Percentiles rank a stretch among this genome's conserved stretches.
These are phyloP conservation scores for Heterochromis multidens DNA, from an alignment of 2,113 vertebrate genomes.

Conservation along the genomic window DNA sequence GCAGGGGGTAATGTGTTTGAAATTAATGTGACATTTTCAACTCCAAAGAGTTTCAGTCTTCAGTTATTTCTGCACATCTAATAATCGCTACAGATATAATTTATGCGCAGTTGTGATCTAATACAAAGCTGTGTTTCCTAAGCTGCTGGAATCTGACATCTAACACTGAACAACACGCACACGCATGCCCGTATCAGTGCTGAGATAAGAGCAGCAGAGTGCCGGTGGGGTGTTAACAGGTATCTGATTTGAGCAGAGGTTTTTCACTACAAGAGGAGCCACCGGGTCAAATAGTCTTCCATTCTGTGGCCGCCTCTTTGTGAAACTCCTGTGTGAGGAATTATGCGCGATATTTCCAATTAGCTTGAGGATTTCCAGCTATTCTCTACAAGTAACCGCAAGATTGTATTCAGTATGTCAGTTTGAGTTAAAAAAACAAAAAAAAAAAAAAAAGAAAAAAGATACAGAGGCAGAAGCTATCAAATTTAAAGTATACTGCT, in stretches of 20 bases:
- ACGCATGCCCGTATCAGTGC: slow-evolving; percentile 39
- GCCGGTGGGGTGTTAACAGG: neutral
- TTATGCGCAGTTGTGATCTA: slow-evolving; percentile 78
- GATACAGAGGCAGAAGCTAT: neutral
- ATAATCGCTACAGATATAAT: slow-evolving; percentile 77
- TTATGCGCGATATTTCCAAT: neutral
- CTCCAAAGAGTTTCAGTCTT: slow-evolving; percentile 80
- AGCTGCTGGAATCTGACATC: slow-evolving; percentile 73
- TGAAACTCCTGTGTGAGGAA: neutral
- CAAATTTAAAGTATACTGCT: neutral
- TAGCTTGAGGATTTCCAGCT: neutral
- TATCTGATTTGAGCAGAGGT: slow-evolving; percentile 31
- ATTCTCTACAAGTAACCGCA: neutral
- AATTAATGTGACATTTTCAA: slow-evolving; percentile 87
- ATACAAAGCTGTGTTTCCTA: slow-evolving; percentile 76
- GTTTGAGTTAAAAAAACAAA: neutral
- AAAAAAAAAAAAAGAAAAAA: neutral
- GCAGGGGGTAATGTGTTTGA: slow-evolving; percentile 81
- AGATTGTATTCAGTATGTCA: neutral
- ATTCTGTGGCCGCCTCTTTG: neutral
- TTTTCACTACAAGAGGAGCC: slow-evolving; percentile 12
- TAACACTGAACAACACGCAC: slow-evolving; percentile 75
- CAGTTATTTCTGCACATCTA: slow-evolving; percentile 62
- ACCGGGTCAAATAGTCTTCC: neutral
- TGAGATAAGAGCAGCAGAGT: slow-evolving; percentile 64